Evolutionary conservation across 1,140 invertebrate genomes (phyloP), one percentile per base, ranked within the genome.

Genomic region (Pogonus chalceus): DNA sequence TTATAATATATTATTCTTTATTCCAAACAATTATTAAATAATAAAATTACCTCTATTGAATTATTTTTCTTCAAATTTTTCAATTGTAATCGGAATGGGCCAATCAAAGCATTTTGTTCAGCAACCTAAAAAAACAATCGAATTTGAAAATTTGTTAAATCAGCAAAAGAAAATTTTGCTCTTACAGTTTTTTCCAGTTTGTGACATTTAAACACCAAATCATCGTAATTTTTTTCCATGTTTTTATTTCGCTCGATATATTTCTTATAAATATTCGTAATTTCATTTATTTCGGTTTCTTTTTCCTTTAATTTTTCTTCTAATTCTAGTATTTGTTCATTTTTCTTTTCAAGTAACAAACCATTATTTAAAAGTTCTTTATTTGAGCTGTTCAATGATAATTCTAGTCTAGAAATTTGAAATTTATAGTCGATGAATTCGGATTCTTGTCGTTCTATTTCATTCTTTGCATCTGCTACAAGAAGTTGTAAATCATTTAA

Each of bases 31-130:
- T n/a, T 7, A 14, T 7, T 37, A 52, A 48, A 48, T 35, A 37
- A 20, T 18, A 23, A 3, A 20, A 9, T 55, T 58, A 64, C 62
- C 55, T 59, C 59, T 46, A 53, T 58, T 31, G 62, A 56, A 35
- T 61, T 60, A 35, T 26, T 58, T 54, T 65, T 74, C 64, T 83
- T 80, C n/a, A 57, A 60, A 9, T 60, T 53, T 54, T 65, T 59
- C 35, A 63, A 52, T 48, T 65, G 59, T 4, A 58, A 56, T 47
- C 59, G 54, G 31, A 60, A 63, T 49, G 65, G 62, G n/a, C 56
- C 60, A 52, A 65, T 63, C n/a, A 63, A 50, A 16, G 56, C 43
- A 46, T 64, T 57, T 53, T 64, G 59, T 16, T 64, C 61, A 2
- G 52, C 55, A 48, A 63, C 57, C 61, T 64, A 49, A n/a, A 49